Evolutionary conservation across 2,113 vertebrate genomes (phyloP).

Genomic region (Megaptera novaeangliae): DNA sequence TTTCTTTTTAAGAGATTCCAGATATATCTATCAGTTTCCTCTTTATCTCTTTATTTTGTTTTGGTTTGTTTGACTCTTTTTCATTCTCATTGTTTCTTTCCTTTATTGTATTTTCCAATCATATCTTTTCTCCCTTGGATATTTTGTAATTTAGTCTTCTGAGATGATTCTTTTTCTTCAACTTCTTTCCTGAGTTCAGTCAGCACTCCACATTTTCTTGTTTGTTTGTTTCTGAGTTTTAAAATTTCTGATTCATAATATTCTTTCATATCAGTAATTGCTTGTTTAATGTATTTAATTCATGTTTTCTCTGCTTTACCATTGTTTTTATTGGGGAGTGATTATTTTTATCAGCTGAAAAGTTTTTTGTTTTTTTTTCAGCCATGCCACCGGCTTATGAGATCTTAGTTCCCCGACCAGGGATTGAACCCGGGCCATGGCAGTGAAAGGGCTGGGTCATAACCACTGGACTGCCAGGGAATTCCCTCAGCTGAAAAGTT

Average conservation of each 20-base stretch:
- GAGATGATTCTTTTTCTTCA: slow-evolving; percentile 38
- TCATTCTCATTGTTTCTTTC: neutral
- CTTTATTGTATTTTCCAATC: neutral
- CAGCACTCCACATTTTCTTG: neutral
- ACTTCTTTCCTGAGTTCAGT: slow-evolving; percentile 13
- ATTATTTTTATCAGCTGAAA: slow-evolving; percentile 6
- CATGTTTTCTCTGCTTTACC: neutral
- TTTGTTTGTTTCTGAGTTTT: neutral
- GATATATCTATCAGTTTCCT: neutral
- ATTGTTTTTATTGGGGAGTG: neutral
- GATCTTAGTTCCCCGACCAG: neutral
- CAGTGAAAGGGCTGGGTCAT: neutral
- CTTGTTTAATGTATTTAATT: slow-evolving; percentile 11
- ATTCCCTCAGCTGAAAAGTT: neutral
- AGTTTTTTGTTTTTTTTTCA: neutral
- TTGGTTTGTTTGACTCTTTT: neutral
- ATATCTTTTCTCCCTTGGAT: neutral
- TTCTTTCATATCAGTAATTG: slow-evolving; percentile 17
- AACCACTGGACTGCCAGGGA: neutral
- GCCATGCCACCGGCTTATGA: no score
- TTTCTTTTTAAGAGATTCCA: neutral
- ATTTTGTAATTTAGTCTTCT: slow-evolving; percentile 6
- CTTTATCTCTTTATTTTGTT: neutral
- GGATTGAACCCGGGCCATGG: neutral
- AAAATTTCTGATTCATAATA: neutral